Evolutionary conservation across 2,888 invertebrate species (phyloP), one percentile per base, ranked within the genome.

Genomic region (Proisotoma minuta): DNA sequence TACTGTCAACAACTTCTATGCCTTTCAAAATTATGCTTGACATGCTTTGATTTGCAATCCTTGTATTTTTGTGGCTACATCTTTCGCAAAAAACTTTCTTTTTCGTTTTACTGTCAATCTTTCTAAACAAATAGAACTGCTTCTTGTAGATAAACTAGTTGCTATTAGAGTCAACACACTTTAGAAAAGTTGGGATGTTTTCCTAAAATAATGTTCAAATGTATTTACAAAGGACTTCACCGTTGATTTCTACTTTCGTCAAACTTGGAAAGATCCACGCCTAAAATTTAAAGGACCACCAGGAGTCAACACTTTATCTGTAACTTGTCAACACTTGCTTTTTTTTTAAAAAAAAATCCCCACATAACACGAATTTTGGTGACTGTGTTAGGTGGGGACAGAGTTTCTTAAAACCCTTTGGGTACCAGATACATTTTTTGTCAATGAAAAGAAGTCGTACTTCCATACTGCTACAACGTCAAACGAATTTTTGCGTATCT

Each of bases 351-450:
- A 4, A n/a, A n/a, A n/a, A n/a, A n/a, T n/a, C n/a, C n/a, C n/a
- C n/a, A n/a, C n/a, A n/a, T n/a, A n/a, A n/a, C n/a, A n/a, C 15
- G 43, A 20, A 18, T n/a, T 43, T 43, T 43, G 10, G 20, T n/a
- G 43, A n/a, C n/a, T n/a, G n/a, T n/a, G 40, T 22, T 26, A 67
- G 64, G 93, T 94, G 27, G 93, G 93, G 75, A 92, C 93, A 68
- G 93, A 94, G 81, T 93, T 93, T 80, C 91, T 95, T 80, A 93
- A 93, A 65, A 68, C 68, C 54, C 96, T 99, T 79, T 99, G 99
- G 99, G 97, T 98, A 76, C 98, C 98, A 75, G 99, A 99, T 81
- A 99, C 98, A 73, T 99, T 99, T 83, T 98, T 99, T 82, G 98
- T 98, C 28, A 99, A 99, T 81, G 99, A 99, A 83, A 99, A 99